These are phyloP conservation scores for Trididemnum clinides DNA, from an alignment of 23 tunicate species.

Conservation along the genomic window DNA sequence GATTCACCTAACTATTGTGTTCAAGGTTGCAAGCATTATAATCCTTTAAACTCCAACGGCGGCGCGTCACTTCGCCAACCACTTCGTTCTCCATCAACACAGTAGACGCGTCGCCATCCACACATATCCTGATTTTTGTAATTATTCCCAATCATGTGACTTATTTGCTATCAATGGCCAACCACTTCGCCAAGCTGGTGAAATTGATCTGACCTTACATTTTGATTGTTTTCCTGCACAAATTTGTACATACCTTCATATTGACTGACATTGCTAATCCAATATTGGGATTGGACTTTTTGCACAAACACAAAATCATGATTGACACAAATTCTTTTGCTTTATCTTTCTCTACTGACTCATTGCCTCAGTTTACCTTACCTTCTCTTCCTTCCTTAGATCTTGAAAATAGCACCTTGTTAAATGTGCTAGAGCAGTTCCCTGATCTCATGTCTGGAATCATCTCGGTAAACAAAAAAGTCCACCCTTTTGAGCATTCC, in stretches of 20 bases:
- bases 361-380: not conserved
- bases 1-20: too few species aligned
- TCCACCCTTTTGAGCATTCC: constrained; percentile 4
- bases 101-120: too few species aligned
- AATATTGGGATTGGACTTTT: not conserved
- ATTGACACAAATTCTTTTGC: not conserved
- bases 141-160: not conserved
- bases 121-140: not conserved
- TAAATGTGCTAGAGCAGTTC: not conserved
- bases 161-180: not conserved
- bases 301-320: not conserved
- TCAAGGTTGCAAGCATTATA: too few species aligned
- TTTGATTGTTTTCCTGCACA: not conserved
- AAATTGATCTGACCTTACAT: not conserved
- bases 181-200: not conserved
- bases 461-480: not conserved
- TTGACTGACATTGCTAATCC: not conserved
- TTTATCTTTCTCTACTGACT: not conserved
- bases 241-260: not conserved
- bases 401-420: not conserved
- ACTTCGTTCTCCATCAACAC: too few species aligned
- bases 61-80: too few species aligned
- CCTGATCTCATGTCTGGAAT: not conserved
- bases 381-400: not conserved
- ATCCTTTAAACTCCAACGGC: too few species aligned